A percentile compares a stretch with the other conserved stretches of the same genome.
Conservation (phyloP, 2,797 vertebrate species). For the Melanogrammus aeglefinus region DNA sequence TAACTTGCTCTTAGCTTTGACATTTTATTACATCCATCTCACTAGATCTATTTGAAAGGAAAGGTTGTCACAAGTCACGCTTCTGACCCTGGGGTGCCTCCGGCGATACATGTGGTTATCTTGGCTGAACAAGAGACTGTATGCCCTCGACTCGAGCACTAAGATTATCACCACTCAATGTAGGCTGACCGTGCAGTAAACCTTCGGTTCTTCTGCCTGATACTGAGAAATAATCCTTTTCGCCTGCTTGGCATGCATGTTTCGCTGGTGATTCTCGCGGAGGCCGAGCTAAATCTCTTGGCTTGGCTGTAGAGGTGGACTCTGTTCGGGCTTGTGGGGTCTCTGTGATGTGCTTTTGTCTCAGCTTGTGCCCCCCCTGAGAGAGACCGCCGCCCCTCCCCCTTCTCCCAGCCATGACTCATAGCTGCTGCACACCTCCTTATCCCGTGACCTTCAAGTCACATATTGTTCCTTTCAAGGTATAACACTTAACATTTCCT, state of each 20-base stretch:
- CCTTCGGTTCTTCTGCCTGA: constrained; percentile 22
- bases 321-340: constrained; percentile 29
- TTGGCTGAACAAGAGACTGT: constrained; percentile 32
- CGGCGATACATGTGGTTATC: constrained; percentile 33
- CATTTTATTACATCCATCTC: not conserved
- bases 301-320: constrained; percentile 21
- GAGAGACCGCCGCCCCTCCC: too few relatives aligned
- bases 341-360: not conserved
- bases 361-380: too few relatives aligned
- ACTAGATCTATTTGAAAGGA: not conserved
- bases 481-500: too few relatives aligned
- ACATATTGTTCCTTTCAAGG: not conserved
- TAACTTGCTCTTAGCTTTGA: not conserved
- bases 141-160: constrained; percentile 40
- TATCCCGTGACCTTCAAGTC: not conserved
- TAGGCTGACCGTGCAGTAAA: constrained; percentile 13
- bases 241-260: constrained; percentile 20
- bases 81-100: not conserved
- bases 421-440: not conserved
- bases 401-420: not conserved
- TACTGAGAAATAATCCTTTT: constrained; percentile 16
- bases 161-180: not conserved
- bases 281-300: constrained; percentile 27
- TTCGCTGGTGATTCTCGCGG: constrained; percentile 30
- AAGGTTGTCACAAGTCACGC: not conserved